These are phyloP conservation scores for Drosophila aldrichi DNA, from an alignment of 2,888 invertebrate species.

Conservation along the genomic window DNA sequence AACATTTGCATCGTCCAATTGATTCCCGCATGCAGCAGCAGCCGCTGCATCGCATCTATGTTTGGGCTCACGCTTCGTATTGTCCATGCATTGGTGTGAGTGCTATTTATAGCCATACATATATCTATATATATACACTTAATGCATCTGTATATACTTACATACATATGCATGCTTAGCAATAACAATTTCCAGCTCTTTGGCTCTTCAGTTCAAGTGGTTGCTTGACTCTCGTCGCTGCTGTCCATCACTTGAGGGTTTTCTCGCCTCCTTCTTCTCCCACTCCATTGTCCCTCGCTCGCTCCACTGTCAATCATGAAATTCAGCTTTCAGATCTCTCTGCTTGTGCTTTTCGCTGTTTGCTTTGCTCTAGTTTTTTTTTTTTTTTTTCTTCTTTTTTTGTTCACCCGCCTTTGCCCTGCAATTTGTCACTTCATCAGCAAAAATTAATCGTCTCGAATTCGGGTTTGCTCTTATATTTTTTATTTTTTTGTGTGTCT, in stretches of 20 bases:
- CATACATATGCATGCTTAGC: slow-evolving; percentile 14
- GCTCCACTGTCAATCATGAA: slow-evolving; percentile 45
- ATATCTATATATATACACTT: slow-evolving; percentile 6
- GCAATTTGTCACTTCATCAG: slow-evolving; percentile 66
- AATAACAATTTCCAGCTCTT: slow-evolving; percentile 39
- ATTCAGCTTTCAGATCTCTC: slow-evolving; percentile 46
- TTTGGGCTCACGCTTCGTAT: slow-evolving; percentile 12
- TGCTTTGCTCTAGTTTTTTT: slow-evolving; percentile 61
- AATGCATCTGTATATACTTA: slow-evolving; percentile 2
- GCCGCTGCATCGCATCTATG: slow-evolving; percentile 12
- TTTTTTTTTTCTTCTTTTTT: too few relatives aligned
- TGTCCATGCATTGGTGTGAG: slow-evolving; percentile 18
- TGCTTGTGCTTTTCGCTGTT: slow-evolving; percentile 32
- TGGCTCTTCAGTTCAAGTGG: slow-evolving; percentile 67
- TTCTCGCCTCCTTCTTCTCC: slow-evolving; percentile 47
- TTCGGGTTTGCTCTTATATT: slow-evolving; percentile 37
- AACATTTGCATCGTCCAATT: slow-evolving; percentile 71
- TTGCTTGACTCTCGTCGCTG: slow-evolving; percentile 64
- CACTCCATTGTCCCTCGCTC: neutral
- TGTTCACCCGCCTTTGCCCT: neutral
- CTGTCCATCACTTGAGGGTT: slow-evolving; percentile 68
- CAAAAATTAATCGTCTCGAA: slow-evolving; percentile 67
- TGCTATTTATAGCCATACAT: slow-evolving; percentile 36
- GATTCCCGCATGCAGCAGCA: slow-evolving; percentile 52
- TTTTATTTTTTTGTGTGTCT: slow-evolving; percentile 30